These are phyloP conservation scores for Zapus hudsonius DNA, from an alignment of 2,113 vertebrate species.

Conservation along the genomic window DNA sequence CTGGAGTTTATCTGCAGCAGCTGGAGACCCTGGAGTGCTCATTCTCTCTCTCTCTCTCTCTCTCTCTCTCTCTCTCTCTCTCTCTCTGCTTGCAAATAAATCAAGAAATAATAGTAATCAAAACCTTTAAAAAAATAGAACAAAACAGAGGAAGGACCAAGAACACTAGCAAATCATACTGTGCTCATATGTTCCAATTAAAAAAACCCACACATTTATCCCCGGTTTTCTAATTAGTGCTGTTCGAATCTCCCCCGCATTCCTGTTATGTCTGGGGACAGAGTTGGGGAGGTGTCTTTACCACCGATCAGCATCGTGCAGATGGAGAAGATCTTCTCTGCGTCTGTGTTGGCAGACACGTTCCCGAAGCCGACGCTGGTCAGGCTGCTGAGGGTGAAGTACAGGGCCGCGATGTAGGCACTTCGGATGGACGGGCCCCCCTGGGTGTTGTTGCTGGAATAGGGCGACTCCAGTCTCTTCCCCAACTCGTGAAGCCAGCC, in stretches of 20 bases:
- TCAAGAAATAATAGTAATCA: too few relatives aligned
- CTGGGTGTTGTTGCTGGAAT: constrained; percentile 88
- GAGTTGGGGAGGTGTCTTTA: constrained; percentile 75
- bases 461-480: constrained; percentile 95
- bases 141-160: too few relatives aligned
- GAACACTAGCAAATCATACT: too few relatives aligned
- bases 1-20: too few relatives aligned
- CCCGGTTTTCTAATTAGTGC: neutral
- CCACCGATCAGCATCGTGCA: constrained; percentile 98
- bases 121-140: too few relatives aligned
- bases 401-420: constrained; percentile 96
- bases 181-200: too few relatives aligned
- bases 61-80: too few relatives aligned
- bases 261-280: too few relatives aligned
- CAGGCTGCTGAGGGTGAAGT: constrained; percentile 98
- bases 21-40: too few relatives aligned
- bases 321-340: constrained; percentile 98
- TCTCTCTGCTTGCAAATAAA: too few relatives aligned
- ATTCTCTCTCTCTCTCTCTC: too few relatives aligned
- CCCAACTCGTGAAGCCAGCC: constrained; percentile 98
- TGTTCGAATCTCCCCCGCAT: too few relatives aligned
- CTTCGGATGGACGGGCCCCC: constrained; percentile 93
- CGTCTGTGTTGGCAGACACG: constrained; percentile 97
- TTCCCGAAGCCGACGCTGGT: constrained; percentile 99
- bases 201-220: neutral